A percentile compares a stretch with the other conserved stretches of the same genome.
Evolutionary conservation across 2,113 vertebrate species (phyloP).

Genomic region (Riparia riparia): DNA sequence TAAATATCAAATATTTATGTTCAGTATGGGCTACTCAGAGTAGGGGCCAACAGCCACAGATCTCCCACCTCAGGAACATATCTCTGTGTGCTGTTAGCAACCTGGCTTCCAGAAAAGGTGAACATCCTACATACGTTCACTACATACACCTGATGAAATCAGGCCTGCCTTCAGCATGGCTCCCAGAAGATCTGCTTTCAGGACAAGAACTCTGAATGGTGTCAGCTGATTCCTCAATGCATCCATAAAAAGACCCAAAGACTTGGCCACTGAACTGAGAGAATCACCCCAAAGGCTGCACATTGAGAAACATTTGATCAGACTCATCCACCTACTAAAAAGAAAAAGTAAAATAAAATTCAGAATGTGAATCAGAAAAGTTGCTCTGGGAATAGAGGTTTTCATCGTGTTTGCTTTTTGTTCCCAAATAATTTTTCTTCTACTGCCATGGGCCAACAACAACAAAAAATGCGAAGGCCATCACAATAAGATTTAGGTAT

Average conservation of each 20-base stretch:
- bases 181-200: not conserved
- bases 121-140: accelerated
- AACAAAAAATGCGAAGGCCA: not conserved
- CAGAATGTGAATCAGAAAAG: not conserved
- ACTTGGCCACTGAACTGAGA: not conserved
- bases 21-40: not conserved
- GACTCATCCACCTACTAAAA: not conserved
- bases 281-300: not conserved
- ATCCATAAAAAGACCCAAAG: not conserved
- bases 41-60: not conserved
- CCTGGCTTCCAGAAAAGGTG: not conserved
- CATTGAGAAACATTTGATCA: not conserved
- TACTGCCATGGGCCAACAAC: not conserved
- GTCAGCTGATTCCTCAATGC: not conserved
- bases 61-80: not conserved
- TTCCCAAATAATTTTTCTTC: not conserved
- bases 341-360: not conserved
- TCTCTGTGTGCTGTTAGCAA: not conserved
- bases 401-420: not conserved
- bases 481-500: not conserved
- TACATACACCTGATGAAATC: not conserved
- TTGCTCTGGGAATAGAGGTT: not conserved
- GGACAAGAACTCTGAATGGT: not conserved
- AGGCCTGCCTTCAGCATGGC: not conserved
- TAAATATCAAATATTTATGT: not conserved